Evolutionary conservation across 2,797 vertebrate species (phyloP).

Genomic region (Distichodus sexfasciatus): DNA sequence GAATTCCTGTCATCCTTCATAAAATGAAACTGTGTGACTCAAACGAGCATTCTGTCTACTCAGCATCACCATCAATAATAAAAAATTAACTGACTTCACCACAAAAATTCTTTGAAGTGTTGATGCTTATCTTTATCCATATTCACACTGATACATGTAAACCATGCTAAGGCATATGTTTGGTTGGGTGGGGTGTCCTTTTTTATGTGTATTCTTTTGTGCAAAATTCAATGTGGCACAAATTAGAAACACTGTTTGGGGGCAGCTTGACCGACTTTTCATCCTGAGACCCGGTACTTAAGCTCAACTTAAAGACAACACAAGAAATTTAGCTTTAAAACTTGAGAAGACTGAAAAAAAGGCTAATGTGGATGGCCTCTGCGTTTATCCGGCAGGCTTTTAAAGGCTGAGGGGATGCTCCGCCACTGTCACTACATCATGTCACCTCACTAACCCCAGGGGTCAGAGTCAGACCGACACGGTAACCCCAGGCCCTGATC

Average conservation of each 20-base stretch:
- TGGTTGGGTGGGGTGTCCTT: not conserved
- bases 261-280: slow-evolving; percentile 59
- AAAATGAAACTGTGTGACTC: not conserved
- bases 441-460: slow-evolving; percentile 76
- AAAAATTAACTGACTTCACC: not conserved
- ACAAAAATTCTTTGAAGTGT: not conserved
- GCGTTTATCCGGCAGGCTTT: slow-evolving; percentile 68
- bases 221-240: slow-evolving; percentile 35
- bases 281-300: slow-evolving; percentile 50
- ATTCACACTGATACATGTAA: not conserved
- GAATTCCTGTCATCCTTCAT: too few species aligned
- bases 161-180: not conserved
- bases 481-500: slow-evolving; percentile 82
- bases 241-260: slow-evolving; percentile 44
- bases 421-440: slow-evolving; percentile 77
- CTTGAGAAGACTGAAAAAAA: slow-evolving; percentile 47
- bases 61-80: not conserved
- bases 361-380: slow-evolving; percentile 76
- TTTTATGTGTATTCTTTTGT: slow-evolving; percentile 34
- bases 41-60: not conserved
- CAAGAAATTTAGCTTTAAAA: slow-evolving; percentile 60
- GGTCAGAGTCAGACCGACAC: slow-evolving; percentile 84
- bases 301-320: slow-evolving; percentile 64
- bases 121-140: not conserved
- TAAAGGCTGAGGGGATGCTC: slow-evolving; percentile 68